Evolutionary conservation across 2,113 vertebrate species (phyloP).

Genomic region (Sminthopsis crassicaudata): DNA sequence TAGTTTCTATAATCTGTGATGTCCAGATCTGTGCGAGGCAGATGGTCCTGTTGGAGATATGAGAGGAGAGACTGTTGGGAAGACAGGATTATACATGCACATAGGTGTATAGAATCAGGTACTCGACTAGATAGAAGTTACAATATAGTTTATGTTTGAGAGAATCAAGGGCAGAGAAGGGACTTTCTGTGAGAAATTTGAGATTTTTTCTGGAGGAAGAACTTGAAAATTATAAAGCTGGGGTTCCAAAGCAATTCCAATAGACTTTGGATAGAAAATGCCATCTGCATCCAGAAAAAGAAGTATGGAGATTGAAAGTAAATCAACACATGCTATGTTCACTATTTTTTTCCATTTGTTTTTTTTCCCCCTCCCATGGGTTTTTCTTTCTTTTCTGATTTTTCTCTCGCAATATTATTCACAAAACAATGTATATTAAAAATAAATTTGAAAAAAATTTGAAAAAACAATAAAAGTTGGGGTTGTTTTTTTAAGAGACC

Average conservation of each 20-base stretch:
- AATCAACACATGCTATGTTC: too few species aligned
- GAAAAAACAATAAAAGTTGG: not conserved
- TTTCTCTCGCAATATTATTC: too few species aligned
- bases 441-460: too few species aligned
- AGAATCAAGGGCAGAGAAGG: constrained; percentile 38
- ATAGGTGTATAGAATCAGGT: constrained; percentile 10
- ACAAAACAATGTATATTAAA: too few species aligned
- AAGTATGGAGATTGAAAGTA: too few species aligned
- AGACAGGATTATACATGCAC: not conserved
- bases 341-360: too few species aligned
- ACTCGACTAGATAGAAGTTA: constrained; percentile 56
- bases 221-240: not conserved
- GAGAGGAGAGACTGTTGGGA: not conserved
- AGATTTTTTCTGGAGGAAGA: not conserved
- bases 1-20: not conserved
- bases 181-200: constrained; percentile 33
- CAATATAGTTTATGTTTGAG: constrained; percentile 41
- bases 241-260: too few species aligned
- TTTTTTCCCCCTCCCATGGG: too few species aligned
- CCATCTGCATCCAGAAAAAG: too few species aligned
- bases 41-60: not conserved
- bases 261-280: too few species aligned
- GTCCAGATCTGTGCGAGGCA: not conserved
- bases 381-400: too few species aligned
- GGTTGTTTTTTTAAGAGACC: not conserved